These are phyloP conservation scores for Caenorhabditis sinica DNA, from an alignment of 2,888 invertebrate species.

Conservation along the genomic window DNA sequence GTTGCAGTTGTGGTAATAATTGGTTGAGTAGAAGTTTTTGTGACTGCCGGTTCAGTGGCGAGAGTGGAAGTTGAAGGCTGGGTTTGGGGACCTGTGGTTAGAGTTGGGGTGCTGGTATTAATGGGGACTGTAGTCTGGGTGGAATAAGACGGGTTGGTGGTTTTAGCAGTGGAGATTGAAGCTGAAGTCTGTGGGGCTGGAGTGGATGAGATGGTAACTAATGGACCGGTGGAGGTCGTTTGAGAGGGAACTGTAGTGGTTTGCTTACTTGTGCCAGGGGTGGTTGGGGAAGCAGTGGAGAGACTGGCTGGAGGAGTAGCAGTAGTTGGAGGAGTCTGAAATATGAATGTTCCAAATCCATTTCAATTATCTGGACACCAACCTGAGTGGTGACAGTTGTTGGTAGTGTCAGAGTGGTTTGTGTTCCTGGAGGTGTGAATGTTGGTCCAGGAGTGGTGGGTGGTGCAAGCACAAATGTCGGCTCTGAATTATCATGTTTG, in stretches of 20 bases:
- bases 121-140: not conserved
- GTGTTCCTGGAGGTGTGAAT: not conserved
- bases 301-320: conserved; percentile 26
- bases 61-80: no score
- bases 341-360: not conserved
- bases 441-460: conserved; percentile 38
- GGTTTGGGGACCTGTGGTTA: not conserved
- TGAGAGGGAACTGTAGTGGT: conserved; percentile 15
- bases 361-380: not conserved
- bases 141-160: not conserved
- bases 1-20: not conserved
- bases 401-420: conserved; percentile 30
- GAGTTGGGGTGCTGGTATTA: not conserved
- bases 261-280: conserved; percentile 59
- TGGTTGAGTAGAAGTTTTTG: not conserved
- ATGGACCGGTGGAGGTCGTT: conserved; percentile 17
- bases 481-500: conserved; percentile 64
- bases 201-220: conserved; percentile 15
- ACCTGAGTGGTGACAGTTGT: conserved; percentile 9
- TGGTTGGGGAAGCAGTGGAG: conserved; percentile 46
- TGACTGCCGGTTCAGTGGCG: not conserved
- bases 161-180: not conserved
- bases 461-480: conserved; percentile 63
- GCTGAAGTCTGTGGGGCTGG: conserved; percentile 3
- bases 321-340: conserved; percentile 34